Conservation (phyloP, 1,140 invertebrate species). For the Sitodiplosis mosellana region DNA sequence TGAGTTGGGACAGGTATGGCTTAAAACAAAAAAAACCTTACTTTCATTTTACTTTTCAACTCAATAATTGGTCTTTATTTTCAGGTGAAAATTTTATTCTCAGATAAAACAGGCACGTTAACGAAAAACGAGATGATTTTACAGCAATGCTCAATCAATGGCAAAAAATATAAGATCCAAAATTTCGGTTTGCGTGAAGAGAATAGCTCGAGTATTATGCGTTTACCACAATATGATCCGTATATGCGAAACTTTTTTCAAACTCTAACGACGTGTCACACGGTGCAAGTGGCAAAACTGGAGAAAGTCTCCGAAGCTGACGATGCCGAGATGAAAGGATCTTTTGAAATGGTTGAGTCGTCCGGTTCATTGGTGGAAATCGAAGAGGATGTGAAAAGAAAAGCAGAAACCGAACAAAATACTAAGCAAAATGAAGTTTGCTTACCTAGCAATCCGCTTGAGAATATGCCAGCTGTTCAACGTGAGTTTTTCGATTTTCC, state of each 20-base stretch:
- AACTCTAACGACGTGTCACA: conserved; percentile 58
- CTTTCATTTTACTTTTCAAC: background rate
- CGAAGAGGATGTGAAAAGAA: background rate
- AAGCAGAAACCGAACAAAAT: too few relatives aligned
- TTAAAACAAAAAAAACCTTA: too few relatives aligned
- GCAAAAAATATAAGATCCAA: conserved; percentile 42
- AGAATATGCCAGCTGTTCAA: too few relatives aligned
- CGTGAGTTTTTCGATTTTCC: too few relatives aligned
- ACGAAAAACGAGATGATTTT: conserved; percentile 98
- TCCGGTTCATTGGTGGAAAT: background rate
- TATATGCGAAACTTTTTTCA: conserved; percentile 37
- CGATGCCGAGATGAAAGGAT: too few relatives aligned
- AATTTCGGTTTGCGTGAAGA: conserved; percentile 27
- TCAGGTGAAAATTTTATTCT: conserved; percentile 79
- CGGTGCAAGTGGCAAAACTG: conserved; percentile 40
- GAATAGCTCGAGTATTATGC: conserved; percentile 24
- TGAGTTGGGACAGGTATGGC: conserved; percentile 68
- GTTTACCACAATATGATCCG: conserved; percentile 8
- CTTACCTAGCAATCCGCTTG: too few relatives aligned
- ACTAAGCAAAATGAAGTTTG: too few relatives aligned
- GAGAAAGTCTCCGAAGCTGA: too few relatives aligned
- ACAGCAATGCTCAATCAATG: conserved; percentile 77
- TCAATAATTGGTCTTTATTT: conserved; percentile 7
- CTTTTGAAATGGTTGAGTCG: background rate
- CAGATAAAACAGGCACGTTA: conserved; percentile 91